phyloP scores from a whole-genome alignment of 2,888 invertebrate genomes.

The Philonicus albiceps region DNA sequence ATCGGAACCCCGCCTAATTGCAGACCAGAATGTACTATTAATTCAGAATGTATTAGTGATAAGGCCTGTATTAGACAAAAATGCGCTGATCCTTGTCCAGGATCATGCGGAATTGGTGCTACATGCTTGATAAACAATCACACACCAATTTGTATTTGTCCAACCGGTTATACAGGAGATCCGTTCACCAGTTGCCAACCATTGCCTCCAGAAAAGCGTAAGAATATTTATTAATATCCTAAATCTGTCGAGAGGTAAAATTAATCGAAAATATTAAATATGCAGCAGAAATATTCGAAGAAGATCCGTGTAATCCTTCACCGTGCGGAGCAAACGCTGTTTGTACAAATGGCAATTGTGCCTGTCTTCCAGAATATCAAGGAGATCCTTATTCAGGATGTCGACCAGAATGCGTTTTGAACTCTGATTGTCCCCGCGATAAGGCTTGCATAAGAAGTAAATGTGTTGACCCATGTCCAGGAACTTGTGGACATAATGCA shows the following conservation, averaged over 20 bases:
- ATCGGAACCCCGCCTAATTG: conserved; percentile 77
- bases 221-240: conserved; percentile 49
- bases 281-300: conserved; percentile 59
- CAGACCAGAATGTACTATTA: conserved; percentile 76
- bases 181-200: conserved; percentile 65
- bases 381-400: conserved; percentile 80
- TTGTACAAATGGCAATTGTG: conserved; percentile 73
- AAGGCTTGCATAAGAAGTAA: conserved; percentile 77
- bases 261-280: background rate
- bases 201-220: conserved; percentile 52
- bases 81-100: conserved; percentile 77
- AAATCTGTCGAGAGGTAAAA: conserved; percentile 48
- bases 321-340: conserved; percentile 80
- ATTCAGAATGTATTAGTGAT: conserved; percentile 75
- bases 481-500: conserved; percentile 77
- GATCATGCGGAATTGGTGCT: conserved; percentile 74
- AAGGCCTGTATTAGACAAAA: conserved; percentile 76
- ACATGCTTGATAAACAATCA: conserved; percentile 73
- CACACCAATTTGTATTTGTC: conserved; percentile 74
- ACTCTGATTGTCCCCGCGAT: conserved; percentile 73
- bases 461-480: conserved; percentile 77
- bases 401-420: conserved; percentile 80
- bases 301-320: conserved; percentile 74
- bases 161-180: conserved; percentile 68
- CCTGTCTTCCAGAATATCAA: conserved; percentile 74